Evolutionary conservation across 2,797 vertebrate genomes (phyloP).

Genomic region (Varecia variegata): DNA sequence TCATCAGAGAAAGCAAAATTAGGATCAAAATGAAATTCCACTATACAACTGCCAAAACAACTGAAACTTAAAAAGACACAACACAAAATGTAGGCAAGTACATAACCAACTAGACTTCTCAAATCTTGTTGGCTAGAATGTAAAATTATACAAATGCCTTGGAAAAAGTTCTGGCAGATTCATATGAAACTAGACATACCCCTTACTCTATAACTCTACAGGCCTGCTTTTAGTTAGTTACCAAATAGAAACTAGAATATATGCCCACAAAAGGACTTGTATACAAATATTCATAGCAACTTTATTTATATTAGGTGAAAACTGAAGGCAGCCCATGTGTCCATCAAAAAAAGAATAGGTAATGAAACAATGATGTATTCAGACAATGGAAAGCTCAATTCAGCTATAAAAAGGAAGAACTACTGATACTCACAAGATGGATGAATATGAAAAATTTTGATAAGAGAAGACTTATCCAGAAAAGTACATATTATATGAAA

Average conservation of each 20-base stretch:
- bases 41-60: neutral
- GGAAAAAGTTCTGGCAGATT: neutral
- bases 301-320: neutral
- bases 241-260: neutral
- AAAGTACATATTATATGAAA: neutral
- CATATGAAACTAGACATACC: neutral
- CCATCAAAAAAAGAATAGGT: neutral
- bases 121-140: neutral
- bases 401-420: neutral
- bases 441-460: neutral
- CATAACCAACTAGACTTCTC: neutral
- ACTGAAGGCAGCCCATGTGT: neutral
- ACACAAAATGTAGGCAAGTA: neutral
- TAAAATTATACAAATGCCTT: neutral
- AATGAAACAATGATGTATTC: neutral
- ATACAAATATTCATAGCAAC: neutral
- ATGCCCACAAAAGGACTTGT: neutral
- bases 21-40: neutral
- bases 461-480: neutral
- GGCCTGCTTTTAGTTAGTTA: neutral
- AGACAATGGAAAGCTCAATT: neutral
- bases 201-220: neutral
- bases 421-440: neutral
- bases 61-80: constrained; percentile 7
- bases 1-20: neutral